A percentile compares a stretch with the other conserved stretches of the same genome.
These are phyloP conservation scores for Anoplopoma fimbria DNA, from an alignment of 2,113 vertebrate species.

Conservation along the genomic window DNA sequence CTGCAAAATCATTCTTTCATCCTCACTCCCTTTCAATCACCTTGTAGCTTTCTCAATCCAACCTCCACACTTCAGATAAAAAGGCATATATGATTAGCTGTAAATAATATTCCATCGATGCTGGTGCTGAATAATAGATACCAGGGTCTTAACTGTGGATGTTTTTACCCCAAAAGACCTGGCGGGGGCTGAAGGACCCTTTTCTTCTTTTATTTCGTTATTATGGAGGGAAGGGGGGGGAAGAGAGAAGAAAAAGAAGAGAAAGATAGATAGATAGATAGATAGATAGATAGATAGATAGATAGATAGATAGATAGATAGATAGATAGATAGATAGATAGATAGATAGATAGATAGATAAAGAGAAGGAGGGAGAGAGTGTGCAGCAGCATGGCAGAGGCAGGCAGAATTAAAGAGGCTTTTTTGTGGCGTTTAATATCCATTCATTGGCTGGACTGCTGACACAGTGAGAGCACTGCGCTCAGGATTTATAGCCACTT, in stretches of 20 bases:
- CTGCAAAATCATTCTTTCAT: background rate
- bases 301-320: conserved; percentile 42
- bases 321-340: conserved; percentile 47
- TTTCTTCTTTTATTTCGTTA: conserved; percentile 65
- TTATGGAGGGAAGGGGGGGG: background rate
- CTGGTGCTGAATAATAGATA: conserved; percentile 55
- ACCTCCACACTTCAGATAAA: background rate
- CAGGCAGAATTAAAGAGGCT: conserved; percentile 88
- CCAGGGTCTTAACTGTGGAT: conserved; percentile 45
- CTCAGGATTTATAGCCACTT: conserved; percentile 87
- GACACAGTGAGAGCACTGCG: conserved; percentile 86
- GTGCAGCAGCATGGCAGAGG: conserved; percentile 68
- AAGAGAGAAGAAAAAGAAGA: conserved; percentile 5
- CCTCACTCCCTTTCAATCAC: background rate
- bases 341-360: conserved; percentile 52
- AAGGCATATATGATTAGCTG: conserved; percentile 43
- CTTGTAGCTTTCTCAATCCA: background rate
- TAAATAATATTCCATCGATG: conserved; percentile 76
- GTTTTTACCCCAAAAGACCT: conserved; percentile 49
- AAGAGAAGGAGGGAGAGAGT: conserved; percentile 52
- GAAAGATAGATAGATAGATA: conserved; percentile 10
- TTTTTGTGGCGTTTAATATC: conserved; percentile 89
- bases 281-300: conserved; percentile 3
- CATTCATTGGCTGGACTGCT: conserved; percentile 90
- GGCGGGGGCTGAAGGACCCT: conserved; percentile 44